Evolutionary conservation across 1,140 invertebrate species (phyloP).

Genomic region (Oppia nitens): DNA sequence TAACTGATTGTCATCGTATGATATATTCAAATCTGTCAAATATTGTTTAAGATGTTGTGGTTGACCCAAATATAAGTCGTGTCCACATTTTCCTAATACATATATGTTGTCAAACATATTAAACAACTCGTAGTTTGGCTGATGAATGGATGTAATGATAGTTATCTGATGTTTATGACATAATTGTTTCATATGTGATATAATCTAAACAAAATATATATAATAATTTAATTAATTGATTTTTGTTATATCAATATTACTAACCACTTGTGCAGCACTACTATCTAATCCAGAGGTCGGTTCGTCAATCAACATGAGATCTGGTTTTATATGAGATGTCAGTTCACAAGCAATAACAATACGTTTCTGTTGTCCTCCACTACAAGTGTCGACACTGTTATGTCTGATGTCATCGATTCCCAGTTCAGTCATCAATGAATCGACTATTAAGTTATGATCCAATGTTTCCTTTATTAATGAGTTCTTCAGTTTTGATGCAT

Average conservation of each 20-base stretch:
- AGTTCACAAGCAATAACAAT: slow-evolving; percentile 84
- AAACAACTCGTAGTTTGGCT: not conserved
- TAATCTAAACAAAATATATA: too few species aligned
- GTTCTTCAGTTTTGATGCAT: slow-evolving; percentile 73
- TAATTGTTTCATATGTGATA: too few species aligned
- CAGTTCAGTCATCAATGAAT: not conserved
- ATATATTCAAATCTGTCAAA: too few species aligned
- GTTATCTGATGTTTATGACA: not conserved
- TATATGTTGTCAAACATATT: slow-evolving; percentile 2
- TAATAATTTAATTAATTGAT: too few species aligned
- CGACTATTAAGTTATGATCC: not conserved
- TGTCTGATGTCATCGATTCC: slow-evolving; percentile 25
- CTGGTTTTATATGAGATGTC: slow-evolving; percentile 77
- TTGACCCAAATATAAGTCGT: not conserved
- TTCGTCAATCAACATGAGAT: too few species aligned
- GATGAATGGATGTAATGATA: slow-evolving; percentile 2
- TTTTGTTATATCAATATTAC: too few species aligned
- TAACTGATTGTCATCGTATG: too few species aligned
- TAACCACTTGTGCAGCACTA: not conserved
- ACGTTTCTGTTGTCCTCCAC: slow-evolving; percentile 81
- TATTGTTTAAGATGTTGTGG: not conserved
- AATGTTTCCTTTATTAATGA: not conserved
- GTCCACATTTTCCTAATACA: not conserved
- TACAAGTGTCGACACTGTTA: slow-evolving; percentile 58
- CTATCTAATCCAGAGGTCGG: slow-evolving; percentile 35